These are phyloP conservation scores for Amblyteles armatorius DNA, from an alignment of 2,888 invertebrate species.

Conservation along the genomic window DNA sequence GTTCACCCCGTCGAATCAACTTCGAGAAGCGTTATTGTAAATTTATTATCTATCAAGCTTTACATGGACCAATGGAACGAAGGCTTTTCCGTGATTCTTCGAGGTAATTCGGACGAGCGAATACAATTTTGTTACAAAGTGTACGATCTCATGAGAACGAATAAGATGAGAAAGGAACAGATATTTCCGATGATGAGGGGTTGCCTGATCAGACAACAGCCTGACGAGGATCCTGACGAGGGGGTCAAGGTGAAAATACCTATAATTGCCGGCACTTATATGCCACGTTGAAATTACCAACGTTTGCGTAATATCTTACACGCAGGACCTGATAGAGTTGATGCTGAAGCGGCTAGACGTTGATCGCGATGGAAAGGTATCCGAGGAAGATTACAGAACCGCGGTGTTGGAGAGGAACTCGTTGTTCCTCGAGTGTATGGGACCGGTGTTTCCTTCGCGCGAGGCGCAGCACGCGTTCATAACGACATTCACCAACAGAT, in stretches of 20 bases:
- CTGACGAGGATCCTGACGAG: constrained; percentile 88
- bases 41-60: constrained; percentile 37
- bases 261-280: constrained; percentile 35
- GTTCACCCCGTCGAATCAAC: neutral
- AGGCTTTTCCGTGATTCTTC: constrained; percentile 86
- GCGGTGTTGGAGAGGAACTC: constrained; percentile 83
- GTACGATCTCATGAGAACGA: constrained; percentile 79
- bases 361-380: constrained; percentile 87
- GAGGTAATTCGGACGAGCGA: constrained; percentile 86
- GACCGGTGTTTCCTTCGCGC: constrained; percentile 81
- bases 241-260: constrained; percentile 83
- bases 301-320: constrained; percentile 24
- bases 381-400: constrained; percentile 85
- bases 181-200: constrained; percentile 81
- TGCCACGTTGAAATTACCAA: constrained; percentile 7
- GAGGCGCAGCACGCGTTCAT: constrained; percentile 78
- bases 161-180: constrained; percentile 79
- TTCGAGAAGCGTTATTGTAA: neutral
- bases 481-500: constrained; percentile 76
- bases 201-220: constrained; percentile 84
- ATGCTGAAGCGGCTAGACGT: constrained; percentile 87
- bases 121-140: constrained; percentile 81
- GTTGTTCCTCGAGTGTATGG: constrained; percentile 80
- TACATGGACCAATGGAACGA: constrained; percentile 75
- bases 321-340: constrained; percentile 86